Evolutionary conservation across 2,888 invertebrate genomes (phyloP).

Genomic region (Agriopis leucophaearia): DNA sequence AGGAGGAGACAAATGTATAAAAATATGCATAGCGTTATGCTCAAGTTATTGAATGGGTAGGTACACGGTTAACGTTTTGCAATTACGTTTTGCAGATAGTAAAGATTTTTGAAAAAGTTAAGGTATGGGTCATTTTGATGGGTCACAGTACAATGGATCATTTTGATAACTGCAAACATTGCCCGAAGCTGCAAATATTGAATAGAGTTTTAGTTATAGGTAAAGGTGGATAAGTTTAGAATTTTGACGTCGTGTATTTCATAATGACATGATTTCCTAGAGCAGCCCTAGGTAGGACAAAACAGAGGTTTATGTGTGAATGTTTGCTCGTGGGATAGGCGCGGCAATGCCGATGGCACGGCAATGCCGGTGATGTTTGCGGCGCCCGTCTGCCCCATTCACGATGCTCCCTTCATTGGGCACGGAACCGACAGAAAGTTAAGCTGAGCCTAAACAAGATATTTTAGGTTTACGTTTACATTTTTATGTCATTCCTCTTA

Average conservation of each 20-base stretch:
- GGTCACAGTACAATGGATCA: too few relatives aligned
- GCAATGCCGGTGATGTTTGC: constrained; percentile 65
- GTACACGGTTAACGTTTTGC: too few relatives aligned
- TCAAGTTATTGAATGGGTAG: neutral
- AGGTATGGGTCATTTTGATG: too few relatives aligned
- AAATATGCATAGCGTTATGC: neutral
- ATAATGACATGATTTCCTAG: neutral
- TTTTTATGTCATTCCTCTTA: neutral
- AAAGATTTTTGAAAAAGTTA: too few relatives aligned
- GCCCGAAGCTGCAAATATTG: too few relatives aligned
- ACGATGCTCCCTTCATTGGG: constrained; percentile 56
- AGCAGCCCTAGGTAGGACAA: constrained; percentile 36
- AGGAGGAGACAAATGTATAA: neutral
- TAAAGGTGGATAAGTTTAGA: neutral
- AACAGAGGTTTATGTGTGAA: constrained; percentile 46
- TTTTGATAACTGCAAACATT: too few relatives aligned
- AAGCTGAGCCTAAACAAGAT: neutral
- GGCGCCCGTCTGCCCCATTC: constrained; percentile 72
- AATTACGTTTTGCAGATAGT: too few relatives aligned
- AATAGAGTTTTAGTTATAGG: too few relatives aligned
- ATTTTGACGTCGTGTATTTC: neutral
- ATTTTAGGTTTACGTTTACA: neutral
- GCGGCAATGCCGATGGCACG: constrained; percentile 62
- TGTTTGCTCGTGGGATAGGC: constrained; percentile 78
- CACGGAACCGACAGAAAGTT: constrained; percentile 33